Evolutionary conservation across 2,888 invertebrate species (phyloP).

Genomic region (Ischnus inquisitorius): DNA sequence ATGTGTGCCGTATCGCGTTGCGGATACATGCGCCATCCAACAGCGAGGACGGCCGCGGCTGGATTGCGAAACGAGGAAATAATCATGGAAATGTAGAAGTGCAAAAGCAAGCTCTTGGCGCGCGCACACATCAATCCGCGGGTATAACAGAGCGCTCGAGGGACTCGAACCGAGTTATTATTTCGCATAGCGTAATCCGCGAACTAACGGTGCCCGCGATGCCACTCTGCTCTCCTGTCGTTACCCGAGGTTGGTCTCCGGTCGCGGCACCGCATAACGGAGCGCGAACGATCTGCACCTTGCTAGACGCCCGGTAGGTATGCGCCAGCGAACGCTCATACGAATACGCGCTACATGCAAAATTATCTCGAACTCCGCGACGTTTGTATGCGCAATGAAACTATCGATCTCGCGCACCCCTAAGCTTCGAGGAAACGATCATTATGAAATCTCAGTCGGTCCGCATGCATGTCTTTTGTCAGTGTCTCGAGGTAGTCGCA

Average conservation of each 20-base stretch:
- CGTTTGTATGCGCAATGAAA: too few relatives aligned
- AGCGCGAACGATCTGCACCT: conserved; percentile 43
- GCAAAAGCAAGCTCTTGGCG: conserved; percentile 34
- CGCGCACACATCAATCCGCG: neutral
- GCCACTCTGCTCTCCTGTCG: conserved; percentile 40
- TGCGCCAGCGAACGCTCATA: neutral
- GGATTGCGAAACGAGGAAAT: conserved; percentile 80
- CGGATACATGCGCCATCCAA: neutral
- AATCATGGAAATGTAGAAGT: conserved; percentile 77
- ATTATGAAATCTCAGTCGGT: too few relatives aligned
- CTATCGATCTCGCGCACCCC: too few relatives aligned
- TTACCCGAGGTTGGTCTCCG: conserved; percentile 58
- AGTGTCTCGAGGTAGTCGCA: too few relatives aligned
- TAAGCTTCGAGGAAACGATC: too few relatives aligned
- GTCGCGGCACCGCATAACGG: conserved; percentile 45
- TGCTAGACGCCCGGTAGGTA: neutral
- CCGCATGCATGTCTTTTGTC: too few relatives aligned
- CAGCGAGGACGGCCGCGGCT: conserved; percentile 1
- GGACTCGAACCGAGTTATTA: conserved; percentile 66
- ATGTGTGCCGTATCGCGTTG: neutral
- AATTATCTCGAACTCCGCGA: neutral
- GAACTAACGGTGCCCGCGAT: conserved; percentile 60
- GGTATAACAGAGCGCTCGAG: conserved; percentile 52
- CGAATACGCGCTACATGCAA: neutral
- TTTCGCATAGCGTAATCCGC: conserved; percentile 67